Base-by-base conservation (phyloP, 2,888 invertebrate species). In the Crematogaster levior region DNA sequence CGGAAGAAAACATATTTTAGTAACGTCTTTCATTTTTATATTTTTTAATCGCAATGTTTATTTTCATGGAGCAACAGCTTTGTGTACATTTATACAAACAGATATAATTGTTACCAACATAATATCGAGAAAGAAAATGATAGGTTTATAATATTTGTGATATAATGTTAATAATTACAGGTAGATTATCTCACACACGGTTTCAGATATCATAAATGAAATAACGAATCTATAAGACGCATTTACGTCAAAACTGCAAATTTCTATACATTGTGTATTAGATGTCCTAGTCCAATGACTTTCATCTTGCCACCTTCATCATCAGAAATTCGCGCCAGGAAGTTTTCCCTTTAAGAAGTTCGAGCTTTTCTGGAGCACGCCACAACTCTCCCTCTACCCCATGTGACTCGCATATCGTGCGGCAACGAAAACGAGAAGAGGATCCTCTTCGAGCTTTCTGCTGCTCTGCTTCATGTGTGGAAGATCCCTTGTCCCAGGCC, bases 391-490 rank as follows among this genome's bases (percentile, higher is more conserved):
- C 81, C 83, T 85, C 81, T 82, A 85, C 82, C 83, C 75, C 82
- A 58, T 63, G 30, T 53, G 7, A 21, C 7, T 79, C 77, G 30
- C 70, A 70, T 65, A 46, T 58, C 37, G 37, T 63, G 68, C 79
- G 61, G 74, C 65, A 63, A 65, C 56, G 56, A 51, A 65, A 63
- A 56, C 60, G 46, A 51, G 65, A 60, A 27, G 86, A 48, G 82
- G 84, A 80, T 79, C 84, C 93, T 93, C 92, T 88, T 93, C 91
- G 88, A 70, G 56, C 77, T 79, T 93, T 90, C 92, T 93, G 89
- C 86, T 93, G 3, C 90, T 92, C 93, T 93, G 92, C 87, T 93
- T 93, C 93, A 93, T 93, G 92, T 93, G 93, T 93, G 93, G 93
- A 93, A 86, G 90, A 85, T 91, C 88, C 92, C 91, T 91, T 93